phyloP scores from a whole-genome alignment of 23 tunicate species.

The Corella eumyota region DNA sequence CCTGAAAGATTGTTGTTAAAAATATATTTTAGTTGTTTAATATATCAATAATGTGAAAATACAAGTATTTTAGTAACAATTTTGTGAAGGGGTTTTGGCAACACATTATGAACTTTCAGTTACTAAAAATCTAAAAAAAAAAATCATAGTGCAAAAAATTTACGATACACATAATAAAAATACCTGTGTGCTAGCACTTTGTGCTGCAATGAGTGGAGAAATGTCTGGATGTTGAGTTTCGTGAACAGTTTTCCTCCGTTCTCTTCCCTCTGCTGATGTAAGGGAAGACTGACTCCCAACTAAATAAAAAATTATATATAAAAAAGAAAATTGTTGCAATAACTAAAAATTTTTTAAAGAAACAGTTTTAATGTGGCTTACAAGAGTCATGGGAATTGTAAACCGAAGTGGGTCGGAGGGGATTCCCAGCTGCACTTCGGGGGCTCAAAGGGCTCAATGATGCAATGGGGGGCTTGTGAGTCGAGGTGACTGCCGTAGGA shows the following conservation, averaged over 20 bases:
- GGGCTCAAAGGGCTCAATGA: neutral
- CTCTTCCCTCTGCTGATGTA: slow-evolving; percentile 21
- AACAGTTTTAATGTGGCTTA: slow-evolving; percentile 5
- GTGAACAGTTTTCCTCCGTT: slow-evolving; percentile 37
- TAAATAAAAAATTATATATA: neutral
- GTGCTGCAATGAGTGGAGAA: no score
- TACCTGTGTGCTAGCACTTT: no score
- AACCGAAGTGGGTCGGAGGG: slow-evolving; percentile 41
- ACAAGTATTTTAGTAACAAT: no score
- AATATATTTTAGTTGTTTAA: no score
- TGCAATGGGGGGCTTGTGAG: slow-evolving; percentile 5
- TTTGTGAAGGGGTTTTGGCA: no score
- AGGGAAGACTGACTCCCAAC: slow-evolving; percentile 47
- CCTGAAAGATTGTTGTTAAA: no score
- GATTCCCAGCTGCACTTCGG: slow-evolving; percentile 4
- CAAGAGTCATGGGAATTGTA: slow-evolving; percentile 62
- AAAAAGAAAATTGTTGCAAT: neutral
- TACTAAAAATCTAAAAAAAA: neutral
- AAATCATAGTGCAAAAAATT: neutral
- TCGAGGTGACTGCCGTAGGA: neutral
- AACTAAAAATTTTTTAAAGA: neutral
- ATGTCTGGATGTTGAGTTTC: no score
- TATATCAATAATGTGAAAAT: no score
- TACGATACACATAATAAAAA: no score
- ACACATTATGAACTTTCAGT: no score